These are phyloP conservation scores for Stenodera caucasica DNA, from an alignment of 2,888 invertebrate species.

Conservation along the genomic window DNA sequence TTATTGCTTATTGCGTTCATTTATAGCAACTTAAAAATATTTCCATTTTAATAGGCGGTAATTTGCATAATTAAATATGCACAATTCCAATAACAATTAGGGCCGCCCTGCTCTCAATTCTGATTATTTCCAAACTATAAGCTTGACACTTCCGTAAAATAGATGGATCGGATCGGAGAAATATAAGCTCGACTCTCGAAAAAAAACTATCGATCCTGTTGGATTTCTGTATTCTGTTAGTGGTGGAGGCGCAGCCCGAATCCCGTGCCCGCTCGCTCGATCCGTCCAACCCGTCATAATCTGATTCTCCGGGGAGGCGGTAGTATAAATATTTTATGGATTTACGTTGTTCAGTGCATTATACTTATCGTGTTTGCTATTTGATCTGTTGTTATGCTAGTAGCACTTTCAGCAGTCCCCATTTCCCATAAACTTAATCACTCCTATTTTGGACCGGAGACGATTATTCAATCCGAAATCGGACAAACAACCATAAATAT, in stretches of 20 bases:
- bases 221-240: conserved; percentile 1
- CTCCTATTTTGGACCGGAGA: background rate
- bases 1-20: conserved; percentile 31
- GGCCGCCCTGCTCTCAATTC: too few species aligned
- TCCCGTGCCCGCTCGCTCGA: conserved; percentile 9
- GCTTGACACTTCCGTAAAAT: conserved; percentile 28
- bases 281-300: conserved; percentile 52
- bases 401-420: conserved; percentile 39
- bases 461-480: background rate
- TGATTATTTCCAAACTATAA: too few species aligned
- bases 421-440: conserved; percentile 23
- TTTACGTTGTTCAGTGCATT: conserved; percentile 57
- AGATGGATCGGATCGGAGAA: conserved; percentile 49
- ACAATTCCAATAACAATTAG: conserved; percentile 15
- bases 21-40: conserved; percentile 31
- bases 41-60: conserved; percentile 21
- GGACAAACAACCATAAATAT: background rate
- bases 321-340: conserved; percentile 57
- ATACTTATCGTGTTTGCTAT: conserved; percentile 56
- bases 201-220: conserved; percentile 9
- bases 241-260: background rate
- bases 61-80: conserved; percentile 26
- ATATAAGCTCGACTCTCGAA: conserved; percentile 42
- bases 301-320: conserved; percentile 52
- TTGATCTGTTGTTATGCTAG: conserved; percentile 51